phyloP scores from a whole-genome alignment of 2,888 invertebrate genomes.

The Notocelia uddmanniana region DNA sequence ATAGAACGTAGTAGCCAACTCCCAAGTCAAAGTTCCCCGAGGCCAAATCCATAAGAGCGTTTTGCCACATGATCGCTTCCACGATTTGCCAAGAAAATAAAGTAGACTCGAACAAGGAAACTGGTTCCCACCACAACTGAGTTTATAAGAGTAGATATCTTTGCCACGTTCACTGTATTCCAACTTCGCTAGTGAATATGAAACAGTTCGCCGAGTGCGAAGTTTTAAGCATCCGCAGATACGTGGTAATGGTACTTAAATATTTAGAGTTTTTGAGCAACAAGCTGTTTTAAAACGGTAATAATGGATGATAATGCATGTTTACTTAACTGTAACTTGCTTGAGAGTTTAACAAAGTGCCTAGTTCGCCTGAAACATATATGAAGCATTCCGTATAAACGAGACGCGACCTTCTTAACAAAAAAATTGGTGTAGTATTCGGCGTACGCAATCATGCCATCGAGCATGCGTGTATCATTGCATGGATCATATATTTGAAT shows the following conservation, averaged over 20 bases:
- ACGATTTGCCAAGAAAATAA: conserved; percentile 84
- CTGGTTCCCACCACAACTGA: conserved; percentile 71
- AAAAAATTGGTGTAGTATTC: background rate
- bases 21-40: conserved; percentile 80
- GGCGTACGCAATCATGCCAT: background rate
- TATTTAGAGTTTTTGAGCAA: conserved; percentile 44
- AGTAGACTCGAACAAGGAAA: conserved; percentile 72
- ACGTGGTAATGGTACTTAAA: conserved; percentile 46
- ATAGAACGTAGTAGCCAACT: conserved; percentile 66
- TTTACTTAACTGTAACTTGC: background rate
- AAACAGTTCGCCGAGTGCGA: conserved; percentile 56
- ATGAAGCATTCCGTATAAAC: background rate
- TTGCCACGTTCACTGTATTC: conserved; percentile 55
- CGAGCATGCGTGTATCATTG: background rate
- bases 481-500: background rate
- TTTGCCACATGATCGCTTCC: conserved; percentile 84
- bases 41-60: conserved; percentile 83
- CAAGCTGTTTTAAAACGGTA: conserved; percentile 35
- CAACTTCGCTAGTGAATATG: conserved; percentile 70
- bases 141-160: conserved; percentile 72
- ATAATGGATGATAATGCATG: conserved; percentile 25
- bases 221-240: conserved; percentile 47
- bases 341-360: conserved; percentile 9
- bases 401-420: background rate
- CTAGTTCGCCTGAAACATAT: conserved; percentile 5